Conservation (phyloP, 2,113 vertebrate genomes). For the Proteles cristata region DNA sequence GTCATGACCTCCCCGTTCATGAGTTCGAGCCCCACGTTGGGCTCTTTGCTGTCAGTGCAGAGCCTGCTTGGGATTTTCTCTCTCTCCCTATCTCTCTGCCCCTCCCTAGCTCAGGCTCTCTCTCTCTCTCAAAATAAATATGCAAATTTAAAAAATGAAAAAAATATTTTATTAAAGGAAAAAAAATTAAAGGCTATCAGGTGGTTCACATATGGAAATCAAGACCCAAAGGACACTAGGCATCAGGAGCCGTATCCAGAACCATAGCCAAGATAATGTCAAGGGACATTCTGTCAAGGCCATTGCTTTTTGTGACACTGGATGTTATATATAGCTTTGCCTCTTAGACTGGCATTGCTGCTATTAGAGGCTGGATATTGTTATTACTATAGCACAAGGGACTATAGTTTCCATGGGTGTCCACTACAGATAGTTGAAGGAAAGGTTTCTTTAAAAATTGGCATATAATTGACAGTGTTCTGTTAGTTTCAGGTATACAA, state of each 20-base stretch:
- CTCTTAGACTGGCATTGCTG: neutral
- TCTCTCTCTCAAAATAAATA: too few species aligned
- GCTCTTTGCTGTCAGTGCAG: too few species aligned
- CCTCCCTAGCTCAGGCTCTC: too few species aligned
- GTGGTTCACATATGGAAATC: neutral
- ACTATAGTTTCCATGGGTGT: neutral
- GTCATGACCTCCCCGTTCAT: too few species aligned
- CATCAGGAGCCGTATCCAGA: neutral
- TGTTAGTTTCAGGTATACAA: neutral
- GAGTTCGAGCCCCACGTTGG: too few species aligned
- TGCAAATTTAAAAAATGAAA: too few species aligned
- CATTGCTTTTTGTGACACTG: neutral
- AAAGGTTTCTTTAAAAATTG: neutral
- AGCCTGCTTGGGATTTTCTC: too few species aligned
- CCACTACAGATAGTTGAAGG: constrained; percentile 26
- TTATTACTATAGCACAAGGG: neutral
- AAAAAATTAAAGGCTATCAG: neutral
- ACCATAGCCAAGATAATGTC: neutral
- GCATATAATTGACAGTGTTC: neutral
- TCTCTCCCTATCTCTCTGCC: too few species aligned
- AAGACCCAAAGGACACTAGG: neutral
- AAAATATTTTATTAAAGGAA: neutral
- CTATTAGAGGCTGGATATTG: neutral
- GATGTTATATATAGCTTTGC: neutral
- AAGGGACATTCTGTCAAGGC: neutral